Evolutionary conservation across 2,888 invertebrate genomes (phyloP), one percentile per base, ranked within the genome.

Genomic region (Chrysolina haemoptera): DNA sequence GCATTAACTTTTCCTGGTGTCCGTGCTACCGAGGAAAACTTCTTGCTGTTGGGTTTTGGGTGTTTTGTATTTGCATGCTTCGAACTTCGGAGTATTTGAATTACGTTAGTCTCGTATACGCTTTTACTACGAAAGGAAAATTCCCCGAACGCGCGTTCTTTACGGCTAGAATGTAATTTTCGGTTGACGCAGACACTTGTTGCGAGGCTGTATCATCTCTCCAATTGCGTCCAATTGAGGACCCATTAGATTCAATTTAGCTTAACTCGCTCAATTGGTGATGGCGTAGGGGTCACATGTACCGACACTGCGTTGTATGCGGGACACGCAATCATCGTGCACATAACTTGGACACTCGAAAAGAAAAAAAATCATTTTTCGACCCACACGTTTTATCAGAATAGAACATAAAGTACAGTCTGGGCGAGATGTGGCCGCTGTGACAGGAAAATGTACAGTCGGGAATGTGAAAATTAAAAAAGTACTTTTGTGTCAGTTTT

Each of bases 191-290:
- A 81, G 76, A 80, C 86, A 87, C 86, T 87, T 87, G 86, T 86
- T 85, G 86, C 82, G 81, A 83, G 82, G 81, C 84, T 84, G 86
- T 82, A 85, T 84, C 84, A 84, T 84, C 86, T 85, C 83, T 79
- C 82, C 86, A 88, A 88, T 88, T 88, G 86, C 76, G 71, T 78
- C 83, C 87, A 89, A 88, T 88, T 88, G 88, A 88, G 82, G 78
- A 80, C 79, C 85, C 87, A 88, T 88, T 88, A 88, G 83, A 82
- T 83, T 86, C 86, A 89, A 89, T 89, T 88, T 86, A 86, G 82
- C 83, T 88, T 87, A 88, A 88, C 88, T 87, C 84, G 88, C 87
- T 88, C 86, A 88, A 88, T 88, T 88, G 87, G 83, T 82, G 82
- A 82, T 83, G 85, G 86, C 85, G 86, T 86, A 86, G 86, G 87